These are phyloP conservation scores for Cyclopterus lumpus DNA, from an alignment of 2,797 vertebrate genomes.

Conservation along the genomic window DNA sequence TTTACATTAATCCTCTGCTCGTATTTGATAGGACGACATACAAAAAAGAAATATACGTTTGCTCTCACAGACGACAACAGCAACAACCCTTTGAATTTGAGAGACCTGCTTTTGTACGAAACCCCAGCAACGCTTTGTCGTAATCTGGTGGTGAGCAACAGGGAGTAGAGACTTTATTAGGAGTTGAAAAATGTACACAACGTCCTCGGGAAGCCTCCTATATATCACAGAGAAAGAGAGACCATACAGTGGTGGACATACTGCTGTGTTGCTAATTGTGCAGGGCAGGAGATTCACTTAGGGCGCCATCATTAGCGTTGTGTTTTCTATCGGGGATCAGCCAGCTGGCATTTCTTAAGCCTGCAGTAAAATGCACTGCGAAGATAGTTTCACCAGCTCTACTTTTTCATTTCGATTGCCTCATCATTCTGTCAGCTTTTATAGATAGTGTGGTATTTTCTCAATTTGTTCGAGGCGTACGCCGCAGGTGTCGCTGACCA, in stretches of 20 bases:
- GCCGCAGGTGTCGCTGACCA: constrained; percentile 43
- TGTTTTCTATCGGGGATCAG: constrained; percentile 53
- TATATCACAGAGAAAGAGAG: constrained; percentile 19
- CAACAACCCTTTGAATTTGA: neutral
- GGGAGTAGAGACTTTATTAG: constrained; percentile 38
- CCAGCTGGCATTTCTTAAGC: constrained; percentile 35
- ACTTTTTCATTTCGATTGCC: constrained; percentile 61
- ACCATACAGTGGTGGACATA: constrained; percentile 9
- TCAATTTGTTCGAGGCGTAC: constrained; percentile 51
- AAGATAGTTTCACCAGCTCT: constrained; percentile 52
- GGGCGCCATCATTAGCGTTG: no score
- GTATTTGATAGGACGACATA: neutral
- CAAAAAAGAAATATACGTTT: neutral
- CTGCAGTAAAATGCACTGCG: constrained; percentile 48
- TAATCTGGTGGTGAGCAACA: constrained; percentile 20
- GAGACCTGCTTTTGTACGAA: neutral
- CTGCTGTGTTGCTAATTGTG: constrained; percentile 55
- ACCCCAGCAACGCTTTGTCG: constrained; percentile 7
- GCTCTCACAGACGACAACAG: constrained; percentile 11
- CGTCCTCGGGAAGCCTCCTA: neutral
- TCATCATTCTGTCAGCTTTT: constrained; percentile 64
- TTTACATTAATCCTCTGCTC: constrained; percentile 8
- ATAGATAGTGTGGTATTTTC: constrained; percentile 64
- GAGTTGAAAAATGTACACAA: constrained; percentile 33
- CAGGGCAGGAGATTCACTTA: constrained; percentile 29